Percentiles rank a stretch among this genome's conserved stretches.
These are phyloP conservation scores for Crotalus horridus DNA, from an alignment of 2,113 vertebrate species.

Conservation along the genomic window DNA sequence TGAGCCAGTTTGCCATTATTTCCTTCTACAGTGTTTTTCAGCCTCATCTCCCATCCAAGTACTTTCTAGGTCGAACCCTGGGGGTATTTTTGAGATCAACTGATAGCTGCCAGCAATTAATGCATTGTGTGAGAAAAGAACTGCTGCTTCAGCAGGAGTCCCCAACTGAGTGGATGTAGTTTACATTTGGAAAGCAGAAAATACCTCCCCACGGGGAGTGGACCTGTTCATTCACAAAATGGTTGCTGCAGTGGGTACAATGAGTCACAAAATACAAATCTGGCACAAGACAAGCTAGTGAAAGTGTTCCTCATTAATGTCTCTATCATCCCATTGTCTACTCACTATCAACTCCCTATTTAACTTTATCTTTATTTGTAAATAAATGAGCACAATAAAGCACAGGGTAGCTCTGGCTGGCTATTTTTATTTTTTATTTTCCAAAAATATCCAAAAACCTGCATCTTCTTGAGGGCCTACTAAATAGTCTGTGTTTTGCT, in stretches of 20 bases:
- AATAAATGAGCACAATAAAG: not conserved
- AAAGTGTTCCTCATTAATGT: not conserved
- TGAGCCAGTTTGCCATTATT: not conserved
- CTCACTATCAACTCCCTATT: not conserved
- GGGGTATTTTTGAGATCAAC: not conserved
- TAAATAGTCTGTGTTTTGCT: conserved; percentile 18
- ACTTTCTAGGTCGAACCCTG: not conserved
- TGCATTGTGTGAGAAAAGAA: not conserved
- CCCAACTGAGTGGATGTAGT: not conserved
- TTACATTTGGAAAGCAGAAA: not conserved
- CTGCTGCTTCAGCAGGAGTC: not conserved
- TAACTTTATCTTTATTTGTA: not conserved
- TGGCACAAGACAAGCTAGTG: not conserved
- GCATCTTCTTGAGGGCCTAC: conserved; percentile 6
- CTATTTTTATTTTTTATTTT: not conserved
- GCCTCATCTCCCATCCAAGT: not conserved
- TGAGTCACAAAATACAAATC: not conserved
- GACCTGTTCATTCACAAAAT: not conserved
- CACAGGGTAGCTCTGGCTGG: not conserved
- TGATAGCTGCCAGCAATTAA: not conserved
- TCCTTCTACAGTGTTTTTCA: not conserved
- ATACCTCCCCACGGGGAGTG: not conserved
- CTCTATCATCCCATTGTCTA: not conserved
- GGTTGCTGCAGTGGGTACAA: not conserved
- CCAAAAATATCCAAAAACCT: not conserved